A percentile compares a stretch with the other conserved stretches of the same genome.
These are phyloP conservation scores for Dicrostonyx torquatus DNA, from an alignment of 2,797 vertebrate genomes.

Conservation along the genomic window DNA sequence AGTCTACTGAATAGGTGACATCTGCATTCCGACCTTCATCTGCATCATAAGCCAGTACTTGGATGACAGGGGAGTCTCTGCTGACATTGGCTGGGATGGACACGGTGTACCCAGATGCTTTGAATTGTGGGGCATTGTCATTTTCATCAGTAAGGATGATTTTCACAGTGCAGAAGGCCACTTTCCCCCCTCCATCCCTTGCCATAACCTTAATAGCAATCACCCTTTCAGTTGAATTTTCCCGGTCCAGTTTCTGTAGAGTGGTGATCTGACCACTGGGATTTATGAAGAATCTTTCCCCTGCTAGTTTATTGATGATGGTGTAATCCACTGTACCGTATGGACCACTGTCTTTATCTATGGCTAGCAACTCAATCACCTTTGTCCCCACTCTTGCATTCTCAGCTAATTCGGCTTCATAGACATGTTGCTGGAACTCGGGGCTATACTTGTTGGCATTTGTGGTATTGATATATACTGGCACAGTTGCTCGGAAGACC, in stretches of 20 bases:
- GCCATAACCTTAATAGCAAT: slow-evolving; percentile 98
- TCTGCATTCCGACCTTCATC: slow-evolving; percentile 98
- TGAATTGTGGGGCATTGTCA: slow-evolving; percentile 96
- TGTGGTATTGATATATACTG: slow-evolving; percentile 96
- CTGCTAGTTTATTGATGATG: slow-evolving; percentile 97
- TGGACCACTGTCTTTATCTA: slow-evolving; percentile 94
- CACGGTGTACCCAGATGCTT: slow-evolving; percentile 93
- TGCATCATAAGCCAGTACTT: slow-evolving; percentile 96
- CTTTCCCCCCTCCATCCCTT: slow-evolving; percentile 95
- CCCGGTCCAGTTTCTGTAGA: slow-evolving; percentile 93
- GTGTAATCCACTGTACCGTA: slow-evolving; percentile 96
- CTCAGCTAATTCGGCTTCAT: slow-evolving; percentile 96
- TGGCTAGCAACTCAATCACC: slow-evolving; percentile 94
- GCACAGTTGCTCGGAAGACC: slow-evolving; percentile 95
- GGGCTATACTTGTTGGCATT: slow-evolving; percentile 95
- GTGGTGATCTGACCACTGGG: slow-evolving; percentile 92
- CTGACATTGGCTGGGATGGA: slow-evolving; percentile 95
- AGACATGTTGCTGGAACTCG: slow-evolving; percentile 92
- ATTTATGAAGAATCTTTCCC: slow-evolving; percentile 94
- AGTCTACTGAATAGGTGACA: slow-evolving; percentile 95
- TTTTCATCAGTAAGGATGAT: slow-evolving; percentile 98
- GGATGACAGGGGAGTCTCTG: slow-evolving; percentile 94
- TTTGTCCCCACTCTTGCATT: slow-evolving; percentile 95
- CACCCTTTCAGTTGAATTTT: slow-evolving; percentile 95
- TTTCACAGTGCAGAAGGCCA: slow-evolving; percentile 97